Percentiles rank a stretch among this genome's conserved stretches.
Conservation (phyloP, 2,888 invertebrate species). For the Dryococelus australis region DNA sequence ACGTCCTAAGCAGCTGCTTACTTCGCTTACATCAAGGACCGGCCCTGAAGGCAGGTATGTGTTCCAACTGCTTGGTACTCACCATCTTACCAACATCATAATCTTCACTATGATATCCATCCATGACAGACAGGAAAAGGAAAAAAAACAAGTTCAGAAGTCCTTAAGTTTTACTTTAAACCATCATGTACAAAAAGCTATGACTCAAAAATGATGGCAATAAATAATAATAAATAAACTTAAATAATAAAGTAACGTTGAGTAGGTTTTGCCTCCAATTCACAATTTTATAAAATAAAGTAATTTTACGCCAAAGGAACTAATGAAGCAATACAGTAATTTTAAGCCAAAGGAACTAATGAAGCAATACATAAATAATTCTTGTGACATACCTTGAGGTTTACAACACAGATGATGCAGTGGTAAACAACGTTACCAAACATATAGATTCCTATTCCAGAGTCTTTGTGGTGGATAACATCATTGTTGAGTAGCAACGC, state of each 20-base stretch:
- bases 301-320: background rate
- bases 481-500: constrained; percentile 59
- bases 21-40: too few species aligned
- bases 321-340: background rate
- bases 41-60: too few species aligned
- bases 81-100: background rate
- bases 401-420: constrained; percentile 65
- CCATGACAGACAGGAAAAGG: background rate
- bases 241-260: background rate
- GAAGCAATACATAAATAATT: constrained; percentile 22
- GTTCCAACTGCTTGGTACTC: background rate
- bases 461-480: constrained; percentile 62
- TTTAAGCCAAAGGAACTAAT: constrained; percentile 23
- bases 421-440: constrained; percentile 64
- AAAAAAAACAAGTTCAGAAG: background rate
- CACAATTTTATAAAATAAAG: too few species aligned
- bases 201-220: too few species aligned
- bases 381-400: constrained; percentile 59
- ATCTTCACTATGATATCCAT: background rate
- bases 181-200: too few species aligned
- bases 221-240: too few species aligned
- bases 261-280: background rate
- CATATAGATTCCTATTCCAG: constrained; percentile 63
- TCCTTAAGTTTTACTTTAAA: too few species aligned
- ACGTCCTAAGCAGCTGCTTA: too few species aligned